Evolutionary conservation across 2,797 vertebrate species (phyloP), one percentile per base, ranked within the genome.

Genomic region (Clarias pachynema): DNA sequence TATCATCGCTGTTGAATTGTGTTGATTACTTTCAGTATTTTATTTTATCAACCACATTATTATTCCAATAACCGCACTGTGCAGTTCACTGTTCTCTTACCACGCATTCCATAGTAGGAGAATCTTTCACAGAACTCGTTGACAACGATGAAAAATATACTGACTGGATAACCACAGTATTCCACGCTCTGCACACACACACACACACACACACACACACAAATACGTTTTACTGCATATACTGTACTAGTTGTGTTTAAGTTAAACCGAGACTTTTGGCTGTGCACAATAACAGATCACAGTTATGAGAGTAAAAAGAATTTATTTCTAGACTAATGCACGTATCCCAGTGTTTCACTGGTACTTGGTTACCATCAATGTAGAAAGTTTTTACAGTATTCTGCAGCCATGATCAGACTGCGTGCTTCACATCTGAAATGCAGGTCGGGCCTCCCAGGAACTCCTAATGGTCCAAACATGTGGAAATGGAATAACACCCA

Each of bases 31-130:
- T 16, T 22, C 40, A 79, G 14, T 16, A 63, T 26, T 79, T 37
- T n/a, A 1, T 37, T 24, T 24, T 29, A 20, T 60, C 60, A 37
- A 1, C 24, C 2, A 2, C 14, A 78, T 59, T 34, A 8, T 26
- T 44, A 57, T 56, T 22, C 65, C 6, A 6, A 14, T 14, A 81
- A 69, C 20, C 57, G 20, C 20, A 53, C 5, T 37, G 29, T 0
- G n/a, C 5, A 69, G 57, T 70, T 34, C 31, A 3, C 29, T 57
- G 8, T 66, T 53, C n/a, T 82, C 94, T 95, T 94, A 99, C 97
- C 97, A 95, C 95, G 93, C 97, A 98, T 99, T 90, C 97, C 97
- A 98, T 98, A 98, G 94, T 98, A 99, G 92, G 98, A 99, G 91
- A 99, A 99, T 24, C 97, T 92, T 92, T 99, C 97, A 0, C 97